Evolutionary conservation across 1,140 invertebrate species (phyloP).

Genomic region (Lepeophtheirus salmonis): DNA sequence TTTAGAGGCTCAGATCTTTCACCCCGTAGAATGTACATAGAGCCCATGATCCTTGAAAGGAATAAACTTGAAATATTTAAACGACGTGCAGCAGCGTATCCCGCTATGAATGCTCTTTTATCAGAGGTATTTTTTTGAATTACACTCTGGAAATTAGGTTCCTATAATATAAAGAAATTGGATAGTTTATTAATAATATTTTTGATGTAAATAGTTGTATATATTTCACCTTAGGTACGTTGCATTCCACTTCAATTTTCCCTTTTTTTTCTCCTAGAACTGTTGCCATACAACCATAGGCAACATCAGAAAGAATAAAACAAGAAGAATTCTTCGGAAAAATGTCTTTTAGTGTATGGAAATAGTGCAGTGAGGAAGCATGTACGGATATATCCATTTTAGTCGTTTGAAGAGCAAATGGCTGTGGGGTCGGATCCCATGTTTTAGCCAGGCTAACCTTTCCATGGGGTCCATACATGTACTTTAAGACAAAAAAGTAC

Average conservation of each 20-base stretch:
- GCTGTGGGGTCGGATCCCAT: slow-evolving; percentile 36
- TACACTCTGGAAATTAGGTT: neutral
- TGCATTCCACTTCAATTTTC: slow-evolving; percentile 17
- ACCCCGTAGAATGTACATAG: slow-evolving; percentile 17
- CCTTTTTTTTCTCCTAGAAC: slow-evolving; percentile 30
- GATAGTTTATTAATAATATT: neutral
- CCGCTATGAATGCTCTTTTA: slow-evolving; percentile 21
- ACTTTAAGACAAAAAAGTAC: slow-evolving; percentile 22
- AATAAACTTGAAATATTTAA: slow-evolving; percentile 44
- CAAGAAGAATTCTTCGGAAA: slow-evolving; percentile 44
- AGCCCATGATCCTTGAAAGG: slow-evolving; percentile 37
- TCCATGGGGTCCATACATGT: slow-evolving; percentile 34
- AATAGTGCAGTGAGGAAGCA: slow-evolving; percentile 25
- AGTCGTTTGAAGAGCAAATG: slow-evolving; percentile 47
- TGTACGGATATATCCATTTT: slow-evolving; percentile 40
- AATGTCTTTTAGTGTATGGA: slow-evolving; percentile 42
- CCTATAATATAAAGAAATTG: slow-evolving; percentile 2
- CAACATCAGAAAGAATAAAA: slow-evolving; percentile 54
- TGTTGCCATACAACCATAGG: slow-evolving; percentile 56
- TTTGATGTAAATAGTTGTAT: neutral
- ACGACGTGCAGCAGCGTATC: slow-evolving; percentile 30
- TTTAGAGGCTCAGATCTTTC: slow-evolving; percentile 22
- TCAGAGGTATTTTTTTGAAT: neutral
- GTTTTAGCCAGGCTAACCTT: slow-evolving; percentile 44
- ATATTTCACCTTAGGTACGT: slow-evolving; percentile 11